phyloP scores from a whole-genome alignment of 2,888 invertebrate species.

The Melanostoma scalare region DNA sequence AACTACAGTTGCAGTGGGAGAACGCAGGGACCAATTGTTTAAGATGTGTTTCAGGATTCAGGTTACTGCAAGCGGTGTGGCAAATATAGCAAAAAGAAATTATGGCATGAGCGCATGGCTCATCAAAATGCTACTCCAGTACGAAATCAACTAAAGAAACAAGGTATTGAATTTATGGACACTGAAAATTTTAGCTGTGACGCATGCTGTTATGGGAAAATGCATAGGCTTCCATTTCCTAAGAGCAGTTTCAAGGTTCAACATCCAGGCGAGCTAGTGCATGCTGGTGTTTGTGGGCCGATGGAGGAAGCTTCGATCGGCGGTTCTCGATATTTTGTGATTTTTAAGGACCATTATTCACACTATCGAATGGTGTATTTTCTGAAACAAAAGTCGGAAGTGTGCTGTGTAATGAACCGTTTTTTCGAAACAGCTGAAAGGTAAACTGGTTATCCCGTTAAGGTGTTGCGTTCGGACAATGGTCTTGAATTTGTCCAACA shows the following conservation, averaged over 20 bases:
- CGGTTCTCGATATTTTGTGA: background rate
- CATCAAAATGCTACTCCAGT: conserved; percentile 2
- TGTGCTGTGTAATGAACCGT: background rate
- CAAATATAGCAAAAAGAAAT: background rate
- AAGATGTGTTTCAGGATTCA: background rate
- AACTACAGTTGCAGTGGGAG: background rate
- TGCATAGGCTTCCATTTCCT: conserved; percentile 6
- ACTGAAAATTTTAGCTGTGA: background rate
- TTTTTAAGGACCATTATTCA: background rate
- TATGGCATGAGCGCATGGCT: conserved; percentile 11
- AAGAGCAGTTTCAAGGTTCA: background rate
- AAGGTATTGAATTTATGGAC: background rate
- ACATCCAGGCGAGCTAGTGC: background rate
- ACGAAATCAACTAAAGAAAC: conserved; percentile 4
- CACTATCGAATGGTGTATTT: background rate
- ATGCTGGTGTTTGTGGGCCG: background rate
- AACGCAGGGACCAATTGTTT: background rate
- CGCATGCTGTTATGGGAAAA: background rate
- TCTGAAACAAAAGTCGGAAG: background rate
- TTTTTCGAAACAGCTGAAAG: background rate
- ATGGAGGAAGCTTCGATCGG: background rate
- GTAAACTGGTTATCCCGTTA: background rate
- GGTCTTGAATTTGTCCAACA: background rate
- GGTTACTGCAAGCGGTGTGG: background rate
- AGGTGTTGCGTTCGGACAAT: conserved; percentile 3